phyloP scores from a whole-genome alignment of 2,113 vertebrate genomes.

The Notiomystis cincta region DNA sequence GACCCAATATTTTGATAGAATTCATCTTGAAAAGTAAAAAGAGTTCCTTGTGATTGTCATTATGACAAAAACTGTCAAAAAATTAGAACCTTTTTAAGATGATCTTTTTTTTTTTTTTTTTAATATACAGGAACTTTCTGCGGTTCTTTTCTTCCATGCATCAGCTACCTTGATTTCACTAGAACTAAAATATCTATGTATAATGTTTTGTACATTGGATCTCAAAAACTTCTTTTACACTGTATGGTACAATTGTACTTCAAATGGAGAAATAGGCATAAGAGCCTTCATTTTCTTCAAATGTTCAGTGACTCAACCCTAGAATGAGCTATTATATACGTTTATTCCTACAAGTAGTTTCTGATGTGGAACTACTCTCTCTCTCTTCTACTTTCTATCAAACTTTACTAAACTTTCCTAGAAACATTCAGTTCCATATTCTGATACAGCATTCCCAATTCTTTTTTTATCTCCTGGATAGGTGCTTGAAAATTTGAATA shows the following conservation, averaged over 20 bases:
- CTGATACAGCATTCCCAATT: not conserved
- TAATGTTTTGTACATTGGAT: fast-evolving
- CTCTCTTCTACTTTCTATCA: not conserved
- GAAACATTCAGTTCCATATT: not conserved
- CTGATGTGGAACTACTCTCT: not conserved
- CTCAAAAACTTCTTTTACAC: not conserved
- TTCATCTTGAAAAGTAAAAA: not conserved
- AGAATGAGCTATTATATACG: not conserved
- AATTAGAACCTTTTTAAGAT: not conserved
- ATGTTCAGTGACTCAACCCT: fast-evolving
- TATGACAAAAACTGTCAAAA: not conserved
- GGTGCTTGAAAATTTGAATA: not conserved
- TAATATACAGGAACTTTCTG: not conserved
- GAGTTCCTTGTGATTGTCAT: not conserved
- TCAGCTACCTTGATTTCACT: not conserved
- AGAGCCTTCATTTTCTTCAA: not conserved
- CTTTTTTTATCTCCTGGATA: not conserved
- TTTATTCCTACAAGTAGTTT: not conserved
- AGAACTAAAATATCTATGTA: fast-evolving
- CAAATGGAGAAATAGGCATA: not conserved
- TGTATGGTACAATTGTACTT: fast-evolving
- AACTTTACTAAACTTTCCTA: not conserved
- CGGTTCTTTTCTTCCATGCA: fast-evolving
- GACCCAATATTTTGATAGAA: not conserved
- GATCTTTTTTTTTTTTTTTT: too few relatives aligned